Evolutionary conservation across 2,113 vertebrate species (phyloP).

Genomic region (Dromiciops gliroides): DNA sequence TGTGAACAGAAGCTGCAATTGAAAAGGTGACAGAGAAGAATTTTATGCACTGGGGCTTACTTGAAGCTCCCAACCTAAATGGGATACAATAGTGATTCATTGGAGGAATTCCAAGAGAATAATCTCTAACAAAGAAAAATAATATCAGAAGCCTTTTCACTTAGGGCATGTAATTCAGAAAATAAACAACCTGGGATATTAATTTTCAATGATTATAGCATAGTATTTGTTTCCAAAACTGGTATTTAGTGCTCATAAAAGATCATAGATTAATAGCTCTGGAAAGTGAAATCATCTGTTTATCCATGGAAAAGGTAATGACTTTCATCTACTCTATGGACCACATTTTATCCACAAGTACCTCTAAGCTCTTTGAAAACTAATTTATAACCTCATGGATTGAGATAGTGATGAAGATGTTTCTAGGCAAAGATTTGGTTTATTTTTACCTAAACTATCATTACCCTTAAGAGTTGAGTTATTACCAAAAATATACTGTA

Average conservation of each 20-base stretch:
- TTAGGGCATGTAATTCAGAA: conserved; percentile 6
- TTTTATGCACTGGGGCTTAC: not conserved
- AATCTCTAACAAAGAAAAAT: conserved; percentile 49
- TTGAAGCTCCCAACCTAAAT: conserved; percentile 27
- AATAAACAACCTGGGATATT: conserved; percentile 45
- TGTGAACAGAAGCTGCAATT: not conserved
- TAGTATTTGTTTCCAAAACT: conserved; percentile 50
- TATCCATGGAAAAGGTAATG: conserved; percentile 29
- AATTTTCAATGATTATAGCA: conserved; percentile 46
- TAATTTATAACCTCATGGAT: not conserved
- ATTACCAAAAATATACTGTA: not conserved
- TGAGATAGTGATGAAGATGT: not conserved
- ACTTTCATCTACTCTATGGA: not conserved
- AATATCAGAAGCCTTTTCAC: conserved; percentile 40
- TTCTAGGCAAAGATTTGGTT: conserved; percentile 8
- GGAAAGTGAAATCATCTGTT: conserved; percentile 11
- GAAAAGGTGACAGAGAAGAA: conserved; percentile 9
- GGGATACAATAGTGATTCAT: conserved; percentile 27
- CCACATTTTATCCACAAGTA: not conserved
- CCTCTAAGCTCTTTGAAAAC: not conserved
- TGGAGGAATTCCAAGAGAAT: conserved; percentile 58
- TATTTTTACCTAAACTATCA: not conserved
- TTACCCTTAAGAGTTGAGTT: conserved; percentile 19
- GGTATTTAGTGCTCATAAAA: not conserved
- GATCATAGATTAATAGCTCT: conserved; percentile 43